These are phyloP conservation scores for Galagoides demidoff DNA, from an alignment of 2,797 vertebrate genomes.

Conservation along the genomic window DNA sequence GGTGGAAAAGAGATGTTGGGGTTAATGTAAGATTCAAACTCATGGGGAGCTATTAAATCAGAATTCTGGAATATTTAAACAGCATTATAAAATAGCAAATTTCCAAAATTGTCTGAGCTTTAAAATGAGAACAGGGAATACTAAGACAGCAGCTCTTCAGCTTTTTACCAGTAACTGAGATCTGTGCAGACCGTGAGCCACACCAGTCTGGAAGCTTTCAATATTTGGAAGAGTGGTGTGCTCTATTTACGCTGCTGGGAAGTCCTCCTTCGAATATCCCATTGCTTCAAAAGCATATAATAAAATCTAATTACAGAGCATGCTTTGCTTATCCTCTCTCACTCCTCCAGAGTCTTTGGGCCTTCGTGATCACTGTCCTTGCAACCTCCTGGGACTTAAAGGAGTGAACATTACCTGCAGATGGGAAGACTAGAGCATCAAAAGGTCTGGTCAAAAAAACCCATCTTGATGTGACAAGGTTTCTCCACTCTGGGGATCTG, in stretches of 20 bases:
- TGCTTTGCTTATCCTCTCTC: background rate
- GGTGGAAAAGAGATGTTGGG: background rate
- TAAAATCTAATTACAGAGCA: background rate
- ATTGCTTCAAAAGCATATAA: background rate
- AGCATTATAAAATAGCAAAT: background rate
- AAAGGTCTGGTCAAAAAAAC: background rate
- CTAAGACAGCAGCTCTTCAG: too few species aligned
- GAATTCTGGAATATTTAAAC: background rate
- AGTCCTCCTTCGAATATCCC: background rate
- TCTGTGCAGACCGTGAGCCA: accelerated
- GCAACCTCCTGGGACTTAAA: background rate
- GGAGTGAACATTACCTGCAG: accelerated
- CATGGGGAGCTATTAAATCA: too few species aligned
- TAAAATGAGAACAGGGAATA: background rate
- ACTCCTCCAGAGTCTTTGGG: background rate
- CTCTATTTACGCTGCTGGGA: background rate
- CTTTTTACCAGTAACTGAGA: background rate
- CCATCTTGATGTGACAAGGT: accelerated
- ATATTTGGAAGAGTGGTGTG: background rate
- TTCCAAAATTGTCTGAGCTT: background rate
- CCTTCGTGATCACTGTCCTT: accelerated
- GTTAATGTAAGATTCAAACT: background rate
- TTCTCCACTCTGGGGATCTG: background rate
- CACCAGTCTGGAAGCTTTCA: background rate
- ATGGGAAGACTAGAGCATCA: background rate